Percentiles rank a stretch among this genome's conserved stretches.
These are phyloP conservation scores for Solenopsis fugax DNA, from an alignment of 1,140 invertebrate species.

Conservation along the genomic window DNA sequence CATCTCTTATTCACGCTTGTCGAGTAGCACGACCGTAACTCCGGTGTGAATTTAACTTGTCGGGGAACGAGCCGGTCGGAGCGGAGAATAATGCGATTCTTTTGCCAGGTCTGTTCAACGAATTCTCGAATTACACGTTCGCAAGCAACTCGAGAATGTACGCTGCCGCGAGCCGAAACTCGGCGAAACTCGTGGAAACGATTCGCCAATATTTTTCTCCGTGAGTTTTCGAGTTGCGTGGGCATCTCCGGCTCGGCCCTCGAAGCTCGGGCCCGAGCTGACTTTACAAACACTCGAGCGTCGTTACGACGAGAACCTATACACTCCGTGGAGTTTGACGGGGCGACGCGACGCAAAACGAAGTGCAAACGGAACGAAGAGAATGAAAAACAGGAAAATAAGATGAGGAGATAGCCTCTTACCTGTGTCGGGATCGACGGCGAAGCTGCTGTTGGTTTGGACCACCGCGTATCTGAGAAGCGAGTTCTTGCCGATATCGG, in stretches of 20 bases:
- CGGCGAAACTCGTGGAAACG: conserved; percentile 32
- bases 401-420: conserved; percentile 83
- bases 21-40: conserved; percentile 37
- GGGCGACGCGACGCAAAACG: not conserved
- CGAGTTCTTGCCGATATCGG: conserved; percentile 94
- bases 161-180: conserved; percentile 18
- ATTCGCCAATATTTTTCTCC: conserved; percentile 72
- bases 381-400: conserved; percentile 38
- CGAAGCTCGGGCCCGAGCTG: not conserved
- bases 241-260: conserved; percentile 15
- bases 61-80: not conserved
- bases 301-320: conserved; percentile 44
- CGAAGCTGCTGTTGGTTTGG: conserved; percentile 93
- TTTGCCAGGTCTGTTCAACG: conserved; percentile 18
- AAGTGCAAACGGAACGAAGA: conserved; percentile 43
- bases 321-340: conserved; percentile 27
- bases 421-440: conserved; percentile 94
- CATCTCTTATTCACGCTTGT: conserved; percentile 59
- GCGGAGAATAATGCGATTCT: conserved; percentile 48
- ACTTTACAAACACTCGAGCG: conserved; percentile 70
- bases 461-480: conserved; percentile 93
- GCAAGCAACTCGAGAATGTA: conserved; percentile 39
- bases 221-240: conserved; percentile 44
- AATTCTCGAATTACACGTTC: conserved; percentile 46
- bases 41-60: conserved; percentile 49